These are phyloP conservation scores for Aphis craccivora DNA, from an alignment of 1,140 invertebrate species.

Conservation along the genomic window DNA sequence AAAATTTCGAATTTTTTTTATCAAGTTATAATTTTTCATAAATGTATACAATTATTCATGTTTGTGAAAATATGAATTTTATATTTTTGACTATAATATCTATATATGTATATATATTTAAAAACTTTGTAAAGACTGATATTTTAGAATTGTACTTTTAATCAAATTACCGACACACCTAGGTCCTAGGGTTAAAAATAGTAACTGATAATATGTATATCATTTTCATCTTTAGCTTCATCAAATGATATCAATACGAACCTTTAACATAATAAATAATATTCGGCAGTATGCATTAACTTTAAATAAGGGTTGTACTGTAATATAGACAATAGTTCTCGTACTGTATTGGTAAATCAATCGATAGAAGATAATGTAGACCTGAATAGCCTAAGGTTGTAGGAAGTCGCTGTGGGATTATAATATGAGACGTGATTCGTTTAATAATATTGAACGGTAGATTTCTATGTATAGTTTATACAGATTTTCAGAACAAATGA, in stretches of 20 bases:
- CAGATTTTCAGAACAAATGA: constrained; percentile 20
- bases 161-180: background rate
- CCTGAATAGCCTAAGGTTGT: background rate
- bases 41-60: background rate
- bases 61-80: background rate
- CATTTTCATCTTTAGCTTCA: background rate
- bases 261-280: background rate
- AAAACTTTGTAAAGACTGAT: background rate
- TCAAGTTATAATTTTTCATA: too few relatives aligned
- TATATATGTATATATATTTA: background rate
- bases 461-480: background rate
- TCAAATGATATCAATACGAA: background rate
- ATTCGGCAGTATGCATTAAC: background rate
- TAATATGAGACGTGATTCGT: constrained; percentile 23
- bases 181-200: too few relatives aligned
- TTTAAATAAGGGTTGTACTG: background rate
- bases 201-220: background rate
- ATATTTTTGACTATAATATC: background rate
- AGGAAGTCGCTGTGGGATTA: background rate
- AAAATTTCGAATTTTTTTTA: background rate
- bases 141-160: background rate
- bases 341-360: background rate
- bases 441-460: constrained; percentile 23
- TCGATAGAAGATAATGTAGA: background rate
- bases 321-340: background rate